These are phyloP conservation scores for Seira musarum DNA, from an alignment of 2,888 invertebrate species.

Conservation along the genomic window DNA sequence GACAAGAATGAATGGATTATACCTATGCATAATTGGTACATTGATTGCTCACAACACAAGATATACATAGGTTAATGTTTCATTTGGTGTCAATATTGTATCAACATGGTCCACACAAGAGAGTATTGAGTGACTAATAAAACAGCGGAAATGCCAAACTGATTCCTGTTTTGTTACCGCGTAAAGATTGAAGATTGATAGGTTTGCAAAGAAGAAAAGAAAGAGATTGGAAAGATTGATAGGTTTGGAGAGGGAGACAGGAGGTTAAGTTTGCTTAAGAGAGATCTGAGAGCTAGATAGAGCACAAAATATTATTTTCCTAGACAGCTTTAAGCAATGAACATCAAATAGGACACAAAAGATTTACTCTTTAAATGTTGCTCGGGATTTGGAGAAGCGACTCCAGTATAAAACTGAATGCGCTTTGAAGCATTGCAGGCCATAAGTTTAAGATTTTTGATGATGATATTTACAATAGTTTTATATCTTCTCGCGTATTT, in stretches of 20 bases:
- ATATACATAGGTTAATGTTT: no score
- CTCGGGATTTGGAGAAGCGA: conserved; percentile 20
- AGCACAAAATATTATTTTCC: conserved; percentile 33
- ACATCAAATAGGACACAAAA: conserved; percentile 35
- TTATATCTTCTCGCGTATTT: conserved; percentile 15
- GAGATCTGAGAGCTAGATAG: conserved; percentile 22
- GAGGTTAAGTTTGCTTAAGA: conserved; percentile 3
- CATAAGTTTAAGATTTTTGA: conserved; percentile 27
- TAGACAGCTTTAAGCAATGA: conserved; percentile 25
- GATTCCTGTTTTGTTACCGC: neutral
- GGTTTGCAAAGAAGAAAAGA: conserved; percentile 30
- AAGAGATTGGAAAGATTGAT: conserved; percentile 51
- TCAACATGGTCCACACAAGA: neutral
- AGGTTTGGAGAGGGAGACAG: conserved; percentile 19
- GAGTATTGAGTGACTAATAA: conserved; percentile 10
- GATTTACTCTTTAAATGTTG: conserved; percentile 20
- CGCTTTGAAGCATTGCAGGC: conserved; percentile 16
- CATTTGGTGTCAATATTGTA: neutral
- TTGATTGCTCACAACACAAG: no score
- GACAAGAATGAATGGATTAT: neutral
- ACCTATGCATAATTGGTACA: no score
- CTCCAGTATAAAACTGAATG: conserved; percentile 28
- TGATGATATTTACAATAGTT: conserved; percentile 18
- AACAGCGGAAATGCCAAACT: conserved; percentile 22
- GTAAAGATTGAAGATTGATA: conserved; percentile 36